These are phyloP conservation scores for Scelioninae gen. 1 DNA, from an alignment of 2,888 invertebrate species.

Conservation along the genomic window DNA sequence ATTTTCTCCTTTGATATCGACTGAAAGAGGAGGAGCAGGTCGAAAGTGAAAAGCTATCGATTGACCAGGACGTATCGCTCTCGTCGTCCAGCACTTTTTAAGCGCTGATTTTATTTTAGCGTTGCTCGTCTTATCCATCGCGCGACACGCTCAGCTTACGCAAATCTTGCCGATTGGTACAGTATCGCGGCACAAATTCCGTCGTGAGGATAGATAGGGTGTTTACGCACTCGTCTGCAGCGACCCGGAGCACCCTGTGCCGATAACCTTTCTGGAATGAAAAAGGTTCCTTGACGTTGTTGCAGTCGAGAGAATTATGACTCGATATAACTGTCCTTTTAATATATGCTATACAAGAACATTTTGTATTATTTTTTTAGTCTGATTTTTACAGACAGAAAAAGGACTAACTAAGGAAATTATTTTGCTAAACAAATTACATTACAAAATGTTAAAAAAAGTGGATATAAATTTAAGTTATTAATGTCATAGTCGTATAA, in stretches of 20 bases:
- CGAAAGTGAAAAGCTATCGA: constrained; percentile 69
- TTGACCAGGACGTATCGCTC: constrained; percentile 61
- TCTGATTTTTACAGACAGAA: too few species aligned
- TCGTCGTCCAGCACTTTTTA: too few species aligned
- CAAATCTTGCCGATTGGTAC: constrained; percentile 63
- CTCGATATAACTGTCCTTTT: constrained; percentile 5
- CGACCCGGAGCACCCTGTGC: constrained; percentile 77
- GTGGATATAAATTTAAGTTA: too few species aligned
- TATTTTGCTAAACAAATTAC: too few species aligned
- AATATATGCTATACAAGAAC: too few species aligned
- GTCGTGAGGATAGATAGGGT: constrained; percentile 76
- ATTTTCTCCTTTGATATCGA: constrained; percentile 58
- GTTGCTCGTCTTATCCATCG: constrained; percentile 45
- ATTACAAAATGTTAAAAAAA: too few species aligned
- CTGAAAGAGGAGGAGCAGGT: constrained; percentile 57
- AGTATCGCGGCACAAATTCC: constrained; percentile 70
- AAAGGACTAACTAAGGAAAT: too few species aligned
- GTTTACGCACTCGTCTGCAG: constrained; percentile 80
- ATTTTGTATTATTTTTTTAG: too few species aligned
- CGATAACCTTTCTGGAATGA: constrained; percentile 67
- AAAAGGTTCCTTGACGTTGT: constrained; percentile 58
- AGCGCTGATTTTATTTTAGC: constrained; percentile 47
- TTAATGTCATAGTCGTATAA: too few species aligned
- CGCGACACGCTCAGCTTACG: constrained; percentile 54
- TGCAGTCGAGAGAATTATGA: constrained; percentile 35